phyloP scores from a whole-genome alignment of 2,113 vertebrate genomes.

The Furnarius figulus region DNA sequence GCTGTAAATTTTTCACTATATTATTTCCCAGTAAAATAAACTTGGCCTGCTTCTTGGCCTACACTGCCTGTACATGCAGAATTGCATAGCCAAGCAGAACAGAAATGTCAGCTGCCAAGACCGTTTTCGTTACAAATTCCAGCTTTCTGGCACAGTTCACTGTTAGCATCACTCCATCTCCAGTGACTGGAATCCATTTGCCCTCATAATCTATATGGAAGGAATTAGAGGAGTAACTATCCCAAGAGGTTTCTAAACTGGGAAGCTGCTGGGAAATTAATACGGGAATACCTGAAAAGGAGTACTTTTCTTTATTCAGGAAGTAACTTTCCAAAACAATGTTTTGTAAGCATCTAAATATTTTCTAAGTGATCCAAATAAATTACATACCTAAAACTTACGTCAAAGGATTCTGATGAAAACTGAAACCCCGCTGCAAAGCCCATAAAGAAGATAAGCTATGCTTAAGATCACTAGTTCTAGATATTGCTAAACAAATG shows the following conservation, averaged over 20 bases:
- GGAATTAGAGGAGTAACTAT: background rate
- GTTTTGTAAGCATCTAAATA: background rate
- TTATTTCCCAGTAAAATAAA: constrained; percentile 2
- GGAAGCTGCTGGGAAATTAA: background rate
- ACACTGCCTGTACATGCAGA: background rate
- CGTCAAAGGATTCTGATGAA: background rate
- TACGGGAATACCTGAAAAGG: background rate
- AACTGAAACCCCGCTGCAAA: background rate
- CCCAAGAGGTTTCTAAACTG: background rate
- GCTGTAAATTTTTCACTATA: background rate
- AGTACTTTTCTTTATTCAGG: background rate
- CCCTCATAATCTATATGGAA: background rate
- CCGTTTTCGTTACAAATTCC: background rate
- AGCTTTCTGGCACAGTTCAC: background rate
- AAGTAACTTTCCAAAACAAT: background rate
- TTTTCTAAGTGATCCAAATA: background rate
- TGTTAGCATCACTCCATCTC: background rate
- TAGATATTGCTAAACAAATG: background rate
- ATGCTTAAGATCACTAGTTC: background rate
- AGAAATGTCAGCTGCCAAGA: background rate
- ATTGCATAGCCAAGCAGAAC: background rate
- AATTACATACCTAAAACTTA: background rate
- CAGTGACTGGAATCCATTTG: background rate
- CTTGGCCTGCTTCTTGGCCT: background rate
- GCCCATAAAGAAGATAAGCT: background rate